Base-by-base conservation (phyloP, 64 coral and sea anemone genomes). In the Trachythela sp. region DNA sequence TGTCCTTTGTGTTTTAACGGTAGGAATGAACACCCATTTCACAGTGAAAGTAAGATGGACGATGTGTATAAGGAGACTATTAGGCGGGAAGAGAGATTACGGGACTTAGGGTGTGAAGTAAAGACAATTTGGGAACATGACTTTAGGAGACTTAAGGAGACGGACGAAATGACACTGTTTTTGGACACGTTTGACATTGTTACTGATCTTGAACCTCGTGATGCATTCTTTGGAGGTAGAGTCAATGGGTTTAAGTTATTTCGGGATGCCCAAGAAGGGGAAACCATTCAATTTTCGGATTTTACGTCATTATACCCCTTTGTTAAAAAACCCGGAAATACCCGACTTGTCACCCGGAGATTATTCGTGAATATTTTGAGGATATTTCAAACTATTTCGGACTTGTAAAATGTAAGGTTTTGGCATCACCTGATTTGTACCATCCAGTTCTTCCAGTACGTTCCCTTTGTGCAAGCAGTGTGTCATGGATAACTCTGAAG, bases 331-430 rank as follows among this genome's bases (percentile, higher is more conserved):
- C 9, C 34, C 29, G 29, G 15, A 6, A 15, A 0, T 88, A 88
- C 20, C 86, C 86, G 0, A 41, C 67, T 20, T 51, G 86, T 0
- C 86, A 88, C 30, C 86, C 86, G 22, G 38, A 29, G 8, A 88
- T 88, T 36, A 88, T 88, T 56, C 0, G 45, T 22, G 49, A 56
- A 17, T 18, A 87, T 54, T 87, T 87, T 54, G 7, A 56, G 9
- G 30, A 48, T 56, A 56, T 87, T 51, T 87, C 85, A 24, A 87
- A 87, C 30, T 87, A 87, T 45, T 87, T 88, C 22, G 86, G 86
- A 36, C 26, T 88, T 8, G n/a, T 88, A 67, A 88, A 88, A 54
- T 88, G 71, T 77, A 5, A 38, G 29, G 71, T 77, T 38, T 77
- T 77, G 29, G 71, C 71, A 13, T n/a, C 24, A 17, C 3, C 1